A percentile compares a stretch with the other conserved stretches of the same genome.
phyloP scores from a whole-genome alignment of 2,113 vertebrate species.

The Poecile atricapillus region DNA sequence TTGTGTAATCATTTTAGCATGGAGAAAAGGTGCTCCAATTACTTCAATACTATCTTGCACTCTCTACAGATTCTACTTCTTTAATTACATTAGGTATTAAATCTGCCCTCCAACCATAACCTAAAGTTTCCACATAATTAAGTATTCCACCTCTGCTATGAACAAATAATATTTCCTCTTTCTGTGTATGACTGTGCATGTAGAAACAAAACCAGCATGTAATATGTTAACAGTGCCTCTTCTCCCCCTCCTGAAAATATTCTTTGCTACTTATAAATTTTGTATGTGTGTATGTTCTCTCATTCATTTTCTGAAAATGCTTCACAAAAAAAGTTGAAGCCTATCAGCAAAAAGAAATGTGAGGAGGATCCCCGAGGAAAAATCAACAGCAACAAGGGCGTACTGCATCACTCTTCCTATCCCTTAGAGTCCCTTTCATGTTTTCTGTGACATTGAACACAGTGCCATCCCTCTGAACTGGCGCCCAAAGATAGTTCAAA shows the following conservation, averaged over 20 bases:
- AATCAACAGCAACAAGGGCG: neutral
- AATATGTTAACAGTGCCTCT: neutral
- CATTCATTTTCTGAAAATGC: neutral
- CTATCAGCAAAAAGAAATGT: neutral
- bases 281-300: neutral
- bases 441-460: neutral
- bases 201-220: neutral
- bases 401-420: neutral
- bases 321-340: neutral
- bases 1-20: neutral
- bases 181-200: neutral
- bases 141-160: neutral
- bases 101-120: neutral
- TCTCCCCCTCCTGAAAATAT: neutral
- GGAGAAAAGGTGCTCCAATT: neutral
- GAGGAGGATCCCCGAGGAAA: neutral
- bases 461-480: neutral
- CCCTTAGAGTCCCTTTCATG: neutral
- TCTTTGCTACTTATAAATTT: neutral
- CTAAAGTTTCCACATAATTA: neutral
- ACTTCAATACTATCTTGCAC: neutral
- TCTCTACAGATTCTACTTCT: neutral
- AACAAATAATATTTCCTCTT: neutral
- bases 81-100: neutral
- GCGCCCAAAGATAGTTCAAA: neutral